Evolutionary conservation across 2,113 vertebrate genomes (phyloP), one percentile per base, ranked within the genome.

Genomic region (Parus major): DNA sequence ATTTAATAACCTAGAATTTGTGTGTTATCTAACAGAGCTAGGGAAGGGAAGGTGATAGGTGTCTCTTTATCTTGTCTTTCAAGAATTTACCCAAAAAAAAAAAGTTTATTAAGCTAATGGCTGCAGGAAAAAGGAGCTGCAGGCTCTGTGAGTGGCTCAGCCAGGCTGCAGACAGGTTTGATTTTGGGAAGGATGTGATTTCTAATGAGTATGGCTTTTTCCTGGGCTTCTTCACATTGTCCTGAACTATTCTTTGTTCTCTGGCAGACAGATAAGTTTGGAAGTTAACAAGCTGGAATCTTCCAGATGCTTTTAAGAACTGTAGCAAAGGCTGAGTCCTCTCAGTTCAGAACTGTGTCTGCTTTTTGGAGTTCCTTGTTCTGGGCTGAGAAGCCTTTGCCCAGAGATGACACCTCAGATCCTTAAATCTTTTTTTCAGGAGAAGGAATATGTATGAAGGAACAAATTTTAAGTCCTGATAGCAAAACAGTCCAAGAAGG

Each of bases 201-300:
- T 60, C 80, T 96, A 90, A 92, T n/a, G 77, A 96, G 86, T 69
- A 13, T 52, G 60, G 21, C 86, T 92, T 68, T 90, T 86, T 77
- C 92, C 90, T 92, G 55, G n/a, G 20, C 53, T 91, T 6, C 57
- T 46, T 63, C 76, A 25, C 86, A 12, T 61, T 81, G 86, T 61
- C 29, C 8, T 81, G 85, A 93, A 5, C 79, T 50, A 2, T 33
- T 46, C 80, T 92, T 93, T 96, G 72, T 88, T 95, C 88, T 81
- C 77, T 86, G 93, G 82, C 83, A 96, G 76, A 71, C 65, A 71
- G 83, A 35, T 6, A n/a, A 71, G 52, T 86, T 70, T 60, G 63
- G 61, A 52, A 83, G 79, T 78, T 95, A 95, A 97, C 77, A 63
- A 94, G 95, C 86, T 90, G 53, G 69, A 88, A 70, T 50, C 42